Evolutionary conservation across 1,140 invertebrate species (phyloP), one percentile per base, ranked within the genome.

Genomic region (Drosophila rufa): DNA sequence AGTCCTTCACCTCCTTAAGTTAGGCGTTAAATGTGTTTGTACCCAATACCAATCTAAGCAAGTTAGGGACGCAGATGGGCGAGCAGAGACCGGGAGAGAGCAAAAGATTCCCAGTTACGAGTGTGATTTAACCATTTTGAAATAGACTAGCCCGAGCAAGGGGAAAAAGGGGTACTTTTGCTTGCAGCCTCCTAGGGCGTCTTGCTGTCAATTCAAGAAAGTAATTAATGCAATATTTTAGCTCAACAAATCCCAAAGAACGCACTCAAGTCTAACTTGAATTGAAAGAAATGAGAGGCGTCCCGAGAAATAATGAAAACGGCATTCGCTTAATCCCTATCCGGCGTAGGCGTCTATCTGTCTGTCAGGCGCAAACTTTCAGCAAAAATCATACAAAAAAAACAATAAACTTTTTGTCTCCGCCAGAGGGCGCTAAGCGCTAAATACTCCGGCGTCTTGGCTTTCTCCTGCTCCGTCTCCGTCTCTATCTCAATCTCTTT

Each of bases 11-110:
- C 43, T 50, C 30, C 57, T 47, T 43, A 66, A 75, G 74, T 80
- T 69, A 80, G 65, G 86, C 68, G 62, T 83, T 80, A 75, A 81
- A 76, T 91, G 66, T 81, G 66, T 79, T 91, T 86, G 79, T 79
- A 83, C 69, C 71, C 57, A 83, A 73, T 79, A 67, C 55, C 59
- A 47, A 30, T 30, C 46, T 70, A 40, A 69, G 45, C 67, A 53
- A 36, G 50, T 51, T 65, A 50, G 46, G 25, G 53, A 9, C 27
- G 30, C 33, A 36, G 61, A 11, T 11, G 15, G 27, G 50, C 11
- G 50, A 38, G 30, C 3, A 22, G 33, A 38, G 51, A 11, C 14
- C 19, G 27, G 14, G 19, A 47, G 15, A 38, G 12, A 45, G 47
- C 15, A 6, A 22, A 27, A 42, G 15, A 62, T 33, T 43, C 6